These are phyloP conservation scores for Linnaemya vulpina DNA, from an alignment of 2,888 invertebrate species.

Conservation along the genomic window DNA sequence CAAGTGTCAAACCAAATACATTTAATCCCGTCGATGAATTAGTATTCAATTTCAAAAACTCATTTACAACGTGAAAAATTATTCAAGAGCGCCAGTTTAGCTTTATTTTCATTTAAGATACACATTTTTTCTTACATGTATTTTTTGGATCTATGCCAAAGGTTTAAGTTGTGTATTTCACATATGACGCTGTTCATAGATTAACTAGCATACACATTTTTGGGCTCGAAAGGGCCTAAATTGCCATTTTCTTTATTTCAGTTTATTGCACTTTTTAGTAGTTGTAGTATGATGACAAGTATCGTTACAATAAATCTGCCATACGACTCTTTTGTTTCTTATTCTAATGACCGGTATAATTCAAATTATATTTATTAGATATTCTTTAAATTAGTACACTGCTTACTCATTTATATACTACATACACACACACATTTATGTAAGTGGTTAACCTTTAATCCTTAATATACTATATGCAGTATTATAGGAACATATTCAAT, in stretches of 20 bases:
- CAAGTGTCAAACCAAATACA: too few relatives aligned
- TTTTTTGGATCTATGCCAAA: constrained; percentile 58
- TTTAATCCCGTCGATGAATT: neutral
- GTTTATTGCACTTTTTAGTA: neutral
- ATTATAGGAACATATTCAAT: too few relatives aligned
- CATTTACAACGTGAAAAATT: neutral
- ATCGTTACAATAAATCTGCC: neutral
- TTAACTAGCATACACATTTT: constrained; percentile 5
- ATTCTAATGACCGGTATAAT: neutral
- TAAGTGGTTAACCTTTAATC: neutral
- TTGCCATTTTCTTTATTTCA: neutral
- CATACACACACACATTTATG: neutral
- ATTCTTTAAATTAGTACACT: neutral
- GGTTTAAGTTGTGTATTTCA: neutral
- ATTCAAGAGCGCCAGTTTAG: constrained; percentile 3
- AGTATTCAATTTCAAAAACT: neutral
- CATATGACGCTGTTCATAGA: neutral
- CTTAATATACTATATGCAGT: neutral
- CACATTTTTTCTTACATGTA: constrained; percentile 21
- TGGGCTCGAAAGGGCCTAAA: constrained; percentile 7
- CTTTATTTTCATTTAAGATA: constrained; percentile 59
- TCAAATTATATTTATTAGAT: constrained; percentile 15
- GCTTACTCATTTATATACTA: neutral
- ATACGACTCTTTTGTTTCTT: neutral
- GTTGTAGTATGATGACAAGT: neutral